Evolutionary conservation across 2,888 invertebrate genomes (phyloP), one percentile per base, ranked within the genome.

Genomic region (Archips crataeganus): DNA sequence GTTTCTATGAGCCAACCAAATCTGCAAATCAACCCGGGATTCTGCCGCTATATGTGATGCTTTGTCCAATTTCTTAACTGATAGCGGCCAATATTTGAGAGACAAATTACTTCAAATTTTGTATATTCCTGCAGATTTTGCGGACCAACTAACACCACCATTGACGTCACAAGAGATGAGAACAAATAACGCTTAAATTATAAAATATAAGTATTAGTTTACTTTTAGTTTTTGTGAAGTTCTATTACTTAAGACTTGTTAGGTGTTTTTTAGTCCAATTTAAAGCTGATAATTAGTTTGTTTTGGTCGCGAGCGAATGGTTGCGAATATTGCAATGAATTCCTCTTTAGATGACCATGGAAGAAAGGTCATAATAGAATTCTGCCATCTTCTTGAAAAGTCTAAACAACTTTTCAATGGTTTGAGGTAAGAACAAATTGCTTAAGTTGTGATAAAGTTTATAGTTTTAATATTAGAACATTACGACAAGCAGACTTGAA

Each of bases 391-490:
- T 84, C 95, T 99, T 78, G 99, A 99, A 90, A 99, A 99, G 94
- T 98, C 99, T 49, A 99, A 99, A 93, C 99, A 99, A 93, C 96
- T 99, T 77, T 99, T 99, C 93, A 99, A 99, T 94, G 99, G 99
- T 79, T 95, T 99, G 84, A 96, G 98, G 98, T 98, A 91, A 79
- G 54, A 11, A 57, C 69, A 49, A 65, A 3, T 32, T 42, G 5
- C 3, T n/a, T 10, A 5, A 9, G 9, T 39, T 49, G n/a, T n/a
- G n/a, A n/a, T 15, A n/a, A 49, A 45, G 11, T 45, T 45, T 45
- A 3, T 45, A 45, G 11, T 45, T 45, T 13, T 11, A 11, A 45
- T 3, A 45, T 3, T 11, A 11, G 3, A 11, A 11, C 23, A 23
- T 23, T 23, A 23, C 23, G 23, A 23, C 23, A 23, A 23, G 23